Base-by-base conservation (phyloP, 2,888 invertebrate genomes). In the Euzophera pinguis region DNA sequence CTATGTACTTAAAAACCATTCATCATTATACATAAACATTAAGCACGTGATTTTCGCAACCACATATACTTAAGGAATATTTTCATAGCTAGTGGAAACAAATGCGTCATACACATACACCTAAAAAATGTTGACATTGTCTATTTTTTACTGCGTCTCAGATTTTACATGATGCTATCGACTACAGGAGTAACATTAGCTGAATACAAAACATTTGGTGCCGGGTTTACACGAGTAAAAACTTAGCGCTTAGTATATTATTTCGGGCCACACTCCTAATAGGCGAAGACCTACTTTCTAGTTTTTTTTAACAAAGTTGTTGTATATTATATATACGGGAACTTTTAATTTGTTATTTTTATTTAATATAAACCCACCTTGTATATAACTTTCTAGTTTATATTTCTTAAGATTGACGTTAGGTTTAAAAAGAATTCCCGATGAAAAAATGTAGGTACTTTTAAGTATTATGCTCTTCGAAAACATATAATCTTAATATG, bases 101-200 rank as follows among this genome's bases (percentile, higher is more conserved):
- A 12, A 43, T 43, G 43, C 43, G 43, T 43, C 34, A 47, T 35
- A 47, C 13, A 32, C n/a, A n/a, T n/a, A 14, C 16, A 27, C 14
- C 47, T 35, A 35, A 34, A 47, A 47, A n/a, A 1, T 41, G 41
- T 43, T 29, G 14, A 43, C 29, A 43, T 43, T 43, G 29, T 43
- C 13, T 43, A 13, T 43, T 43, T 43, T 43, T 43, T 41, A 17
- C n/a, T n/a, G 16, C 41, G 17, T 8, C 10, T 2, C 3, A 16
- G 39, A 0, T 41, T 41, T 16, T 9, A 10, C 10, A 41, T 17
- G 41, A 41, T 41, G 10, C 9, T n/a, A 41, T 41, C 17, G 38
- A 13, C 1, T 39, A 9, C 10, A 32, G 32, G 32, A 39, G 16
- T 16, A 16, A 39, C 17, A 16, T 39, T 10, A 9, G 16, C 17